These are phyloP conservation scores for Radopholus similis DNA, from an alignment of 1,140 invertebrate genomes.

Conservation along the genomic window DNA sequence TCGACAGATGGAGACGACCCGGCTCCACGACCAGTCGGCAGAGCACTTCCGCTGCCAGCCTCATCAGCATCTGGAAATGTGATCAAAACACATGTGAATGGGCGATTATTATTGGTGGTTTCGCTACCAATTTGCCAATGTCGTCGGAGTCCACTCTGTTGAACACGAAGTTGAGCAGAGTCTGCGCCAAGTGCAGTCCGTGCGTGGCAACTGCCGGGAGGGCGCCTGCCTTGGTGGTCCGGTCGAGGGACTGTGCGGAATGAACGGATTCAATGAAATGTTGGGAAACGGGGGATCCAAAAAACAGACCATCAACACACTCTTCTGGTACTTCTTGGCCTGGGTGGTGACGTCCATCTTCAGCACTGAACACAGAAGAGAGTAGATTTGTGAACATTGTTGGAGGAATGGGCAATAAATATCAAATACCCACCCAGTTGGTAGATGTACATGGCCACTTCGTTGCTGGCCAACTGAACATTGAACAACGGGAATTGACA, in stretches of 20 bases:
- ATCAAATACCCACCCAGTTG: too few relatives aligned
- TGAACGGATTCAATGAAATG: not conserved
- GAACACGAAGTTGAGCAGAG: constrained; percentile 11
- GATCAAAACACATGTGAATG: not conserved
- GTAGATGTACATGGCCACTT: not conserved
- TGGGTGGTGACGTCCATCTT: not conserved
- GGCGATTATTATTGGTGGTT: not conserved
- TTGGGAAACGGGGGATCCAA: not conserved
- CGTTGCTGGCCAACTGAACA: not conserved
- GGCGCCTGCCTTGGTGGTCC: not conserved
- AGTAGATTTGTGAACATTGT: not conserved
- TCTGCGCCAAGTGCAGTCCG: not conserved
- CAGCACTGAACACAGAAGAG: not conserved
- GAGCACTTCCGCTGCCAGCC: constrained; percentile 7
- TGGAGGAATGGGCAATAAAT: not conserved
- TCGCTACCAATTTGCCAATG: not conserved
- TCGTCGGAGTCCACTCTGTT: not conserved
- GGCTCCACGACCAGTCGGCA: not conserved
- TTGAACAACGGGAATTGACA: not conserved
- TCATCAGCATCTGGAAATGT: not conserved
- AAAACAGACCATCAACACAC: not conserved
- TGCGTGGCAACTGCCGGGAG: not conserved
- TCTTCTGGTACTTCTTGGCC: not conserved
- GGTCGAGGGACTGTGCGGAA: not conserved
- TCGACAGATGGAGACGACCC: not conserved